phyloP scores from a whole-genome alignment of 2,113 vertebrate species.

The Cricetomys ansorgei region DNA sequence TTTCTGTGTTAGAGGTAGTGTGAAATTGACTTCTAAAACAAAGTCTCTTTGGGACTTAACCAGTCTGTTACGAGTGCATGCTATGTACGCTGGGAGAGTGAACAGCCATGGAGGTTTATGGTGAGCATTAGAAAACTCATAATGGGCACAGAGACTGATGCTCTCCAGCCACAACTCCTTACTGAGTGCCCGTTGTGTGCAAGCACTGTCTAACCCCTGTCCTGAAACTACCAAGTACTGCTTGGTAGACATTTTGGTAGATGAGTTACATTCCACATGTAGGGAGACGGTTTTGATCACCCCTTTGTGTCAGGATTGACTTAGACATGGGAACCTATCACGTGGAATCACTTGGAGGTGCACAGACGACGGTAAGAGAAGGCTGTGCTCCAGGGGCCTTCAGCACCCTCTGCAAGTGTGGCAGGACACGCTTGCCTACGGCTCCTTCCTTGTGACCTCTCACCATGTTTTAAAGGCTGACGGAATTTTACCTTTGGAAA shows the following conservation, averaged over 20 bases:
- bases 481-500: constrained; percentile 31
- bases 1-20: neutral
- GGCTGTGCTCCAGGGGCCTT: neutral
- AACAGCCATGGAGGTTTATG: neutral
- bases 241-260: neutral
- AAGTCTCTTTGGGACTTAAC: neutral
- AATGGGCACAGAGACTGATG: neutral
- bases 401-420: neutral
- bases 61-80: constrained; percentile 2
- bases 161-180: neutral
- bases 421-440: neutral
- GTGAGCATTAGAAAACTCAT: neutral
- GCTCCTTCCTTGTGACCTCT: neutral
- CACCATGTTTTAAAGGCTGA: constrained; percentile 7
- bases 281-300: neutral
- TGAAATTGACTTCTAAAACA: constrained; percentile 42
- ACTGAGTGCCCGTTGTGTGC: neutral
- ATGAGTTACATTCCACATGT: constrained; percentile 35
- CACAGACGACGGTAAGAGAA: neutral
- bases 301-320: neutral
- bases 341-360: neutral
- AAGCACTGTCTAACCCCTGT: neutral
- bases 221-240: neutral
- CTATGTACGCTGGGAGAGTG: neutral
- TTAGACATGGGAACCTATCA: neutral